Conservation (phyloP, 2,888 invertebrate genomes). For the Lymantria dispar region DNA sequence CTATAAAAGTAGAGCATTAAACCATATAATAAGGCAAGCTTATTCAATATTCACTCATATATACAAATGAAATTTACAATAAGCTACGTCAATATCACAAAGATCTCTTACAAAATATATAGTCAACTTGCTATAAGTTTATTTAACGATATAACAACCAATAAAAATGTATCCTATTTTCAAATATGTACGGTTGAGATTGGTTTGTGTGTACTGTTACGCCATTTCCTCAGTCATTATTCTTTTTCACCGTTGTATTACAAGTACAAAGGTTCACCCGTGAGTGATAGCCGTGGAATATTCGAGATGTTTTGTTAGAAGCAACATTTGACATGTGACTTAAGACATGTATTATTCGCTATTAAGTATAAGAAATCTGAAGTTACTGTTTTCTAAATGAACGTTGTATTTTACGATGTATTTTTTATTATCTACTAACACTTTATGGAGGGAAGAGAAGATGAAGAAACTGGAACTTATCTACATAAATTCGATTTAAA, state of each 20-base stretch:
- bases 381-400: too few species aligned
- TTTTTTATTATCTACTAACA: too few species aligned
- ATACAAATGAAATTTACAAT: constrained; percentile 35
- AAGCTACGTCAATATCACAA: constrained; percentile 30
- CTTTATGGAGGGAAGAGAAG: too few species aligned
- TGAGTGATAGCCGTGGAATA: constrained; percentile 32
- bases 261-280: constrained; percentile 33
- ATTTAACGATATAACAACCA: constrained; percentile 19
- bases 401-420: too few species aligned
- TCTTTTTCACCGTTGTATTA: constrained; percentile 41
- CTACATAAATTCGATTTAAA: too few species aligned
- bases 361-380: too few species aligned
- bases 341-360: constrained; percentile 2
- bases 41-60: constrained; percentile 4
- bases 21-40: too few species aligned
- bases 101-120: constrained; percentile 35
- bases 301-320: constrained; percentile 38
- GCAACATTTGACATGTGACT: constrained; percentile 35
- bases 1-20: too few species aligned
- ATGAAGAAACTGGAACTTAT: too few species aligned
- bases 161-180: constrained; percentile 7
- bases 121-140: constrained; percentile 32
- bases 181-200: constrained; percentile 16
- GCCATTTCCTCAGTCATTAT: constrained; percentile 39
- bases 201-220: constrained; percentile 32